phyloP scores from a whole-genome alignment of 2,113 vertebrate genomes.

The Halcyon senegalensis region DNA sequence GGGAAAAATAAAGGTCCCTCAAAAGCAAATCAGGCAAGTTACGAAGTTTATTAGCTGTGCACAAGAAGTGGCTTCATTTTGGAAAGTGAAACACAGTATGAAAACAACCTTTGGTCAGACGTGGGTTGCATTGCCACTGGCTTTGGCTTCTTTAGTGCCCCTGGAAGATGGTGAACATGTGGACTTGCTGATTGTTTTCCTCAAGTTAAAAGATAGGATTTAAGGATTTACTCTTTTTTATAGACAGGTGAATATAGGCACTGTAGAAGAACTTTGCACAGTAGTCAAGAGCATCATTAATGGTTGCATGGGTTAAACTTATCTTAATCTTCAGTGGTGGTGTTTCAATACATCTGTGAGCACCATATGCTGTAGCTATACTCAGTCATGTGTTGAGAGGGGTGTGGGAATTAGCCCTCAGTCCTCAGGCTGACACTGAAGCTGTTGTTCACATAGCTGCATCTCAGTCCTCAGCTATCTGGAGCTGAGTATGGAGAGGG shows the following conservation, averaged over 20 bases:
- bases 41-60: not conserved
- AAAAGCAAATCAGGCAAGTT: not conserved
- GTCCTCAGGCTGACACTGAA: not conserved
- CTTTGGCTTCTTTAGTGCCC: not conserved
- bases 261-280: not conserved
- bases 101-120: not conserved
- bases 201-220: not conserved
- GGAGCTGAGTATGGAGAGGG: not conserved
- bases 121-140: not conserved
- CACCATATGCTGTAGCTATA: not conserved
- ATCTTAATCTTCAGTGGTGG: not conserved
- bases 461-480: not conserved
- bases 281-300: not conserved
- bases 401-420: not conserved
- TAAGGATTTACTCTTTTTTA: not conserved
- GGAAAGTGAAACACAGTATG: not conserved
- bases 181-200: not conserved
- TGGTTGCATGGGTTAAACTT: not conserved
- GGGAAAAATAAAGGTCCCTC: not conserved
- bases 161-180: not conserved
- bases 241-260: not conserved
- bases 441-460: not conserved
- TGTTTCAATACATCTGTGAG: not conserved
- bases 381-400: not conserved
- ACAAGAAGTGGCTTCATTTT: not conserved